Evolutionary conservation across 2,113 vertebrate species (phyloP), one percentile per base, ranked within the genome.

Genomic region (Callaeas wilsoni): DNA sequence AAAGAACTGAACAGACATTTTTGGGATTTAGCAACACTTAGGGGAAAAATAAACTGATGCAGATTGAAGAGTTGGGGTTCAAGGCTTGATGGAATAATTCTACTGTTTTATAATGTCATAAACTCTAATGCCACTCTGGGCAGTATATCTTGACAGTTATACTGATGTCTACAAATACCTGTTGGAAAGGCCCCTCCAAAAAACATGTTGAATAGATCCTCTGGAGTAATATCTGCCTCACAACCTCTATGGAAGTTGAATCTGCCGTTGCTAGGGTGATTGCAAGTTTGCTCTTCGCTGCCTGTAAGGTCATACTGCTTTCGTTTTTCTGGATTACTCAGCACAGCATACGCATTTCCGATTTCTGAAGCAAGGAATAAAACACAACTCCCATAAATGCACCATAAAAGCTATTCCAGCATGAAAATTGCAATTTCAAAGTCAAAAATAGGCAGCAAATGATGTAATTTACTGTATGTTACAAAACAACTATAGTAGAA

Each of bases 171-270:
- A 70, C 21, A 88, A 96, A 97, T 98, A 99, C 99, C 99, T 97
- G 99, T 98, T 62, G 99, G 98, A 94, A 99, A 99, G 44, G 99
- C 98, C 8, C 99, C 99, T 82, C 99, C 99, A 84, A 99, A 99
- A 96, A 99, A 99, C 99, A 99, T 99, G 97, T 99, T 99, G 97
- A 99, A 99, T 53, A 99, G 98, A 97, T 99, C 99, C 89, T 99
- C 99, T 6, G 99, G 99, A 62, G 99, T 99, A 97, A 99, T 99
- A 95, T 99, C 99, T 1, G 99, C 99, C 94, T 99, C 99, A 57
- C 99, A 99, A 39, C 99, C 99, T 94, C 99, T 96, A 62, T 99
- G 99, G 98, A 99, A 99, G 93, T 99, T 99, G 87, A 99, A 99
- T 85, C 99, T 98, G 19, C 98, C 98, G 5, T 98, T 98, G 53